A percentile compares a stretch with the other conserved stretches of the same genome.
Evolutionary conservation across 2,888 invertebrate genomes (phyloP).

Genomic region (Ennomos quercinarius): DNA sequence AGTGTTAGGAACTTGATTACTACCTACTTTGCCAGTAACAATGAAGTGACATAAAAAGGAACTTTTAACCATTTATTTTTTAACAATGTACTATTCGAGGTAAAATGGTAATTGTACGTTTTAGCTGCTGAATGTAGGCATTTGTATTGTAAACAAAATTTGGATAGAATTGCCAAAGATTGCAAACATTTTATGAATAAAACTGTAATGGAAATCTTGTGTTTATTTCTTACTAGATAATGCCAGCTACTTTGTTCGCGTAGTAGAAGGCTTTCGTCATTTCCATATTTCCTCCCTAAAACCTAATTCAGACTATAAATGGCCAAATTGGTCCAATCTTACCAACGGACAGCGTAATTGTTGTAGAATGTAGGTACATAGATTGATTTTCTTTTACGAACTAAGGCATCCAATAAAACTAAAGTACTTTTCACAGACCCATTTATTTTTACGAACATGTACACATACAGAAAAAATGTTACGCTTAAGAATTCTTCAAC

Average conservation of each 20-base stretch:
- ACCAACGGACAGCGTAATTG: too few species aligned
- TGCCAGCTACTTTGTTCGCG: too few species aligned
- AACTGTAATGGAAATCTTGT: slow-evolving; percentile 3
- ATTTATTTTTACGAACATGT: slow-evolving; percentile 40
- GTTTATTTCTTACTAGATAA: slow-evolving; percentile 9
- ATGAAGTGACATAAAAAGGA: slow-evolving; percentile 1
- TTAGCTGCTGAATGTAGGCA: slow-evolving; percentile 3
- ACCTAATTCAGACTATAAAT: too few species aligned
- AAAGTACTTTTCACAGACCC: slow-evolving; percentile 27
- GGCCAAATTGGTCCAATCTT: too few species aligned
- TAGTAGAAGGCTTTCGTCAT: too few species aligned
- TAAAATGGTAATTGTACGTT: neutral
- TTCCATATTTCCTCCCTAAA: too few species aligned
- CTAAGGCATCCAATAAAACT: slow-evolving; percentile 10
- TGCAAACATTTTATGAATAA: slow-evolving; percentile 18
- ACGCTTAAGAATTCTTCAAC: slow-evolving; percentile 15
- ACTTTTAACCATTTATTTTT: neutral
- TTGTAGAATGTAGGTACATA: too few species aligned
- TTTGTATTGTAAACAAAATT: slow-evolving; percentile 16
- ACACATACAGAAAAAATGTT: slow-evolving; percentile 35
- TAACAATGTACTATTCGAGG: neutral
- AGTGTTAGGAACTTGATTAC: too few species aligned
- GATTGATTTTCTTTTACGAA: neutral
- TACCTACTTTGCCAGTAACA: too few species aligned
- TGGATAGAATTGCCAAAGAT: slow-evolving; percentile 24